These are phyloP conservation scores for Poeciliopsis retropinna DNA, from an alignment of 2,113 vertebrate genomes.

Conservation along the genomic window DNA sequence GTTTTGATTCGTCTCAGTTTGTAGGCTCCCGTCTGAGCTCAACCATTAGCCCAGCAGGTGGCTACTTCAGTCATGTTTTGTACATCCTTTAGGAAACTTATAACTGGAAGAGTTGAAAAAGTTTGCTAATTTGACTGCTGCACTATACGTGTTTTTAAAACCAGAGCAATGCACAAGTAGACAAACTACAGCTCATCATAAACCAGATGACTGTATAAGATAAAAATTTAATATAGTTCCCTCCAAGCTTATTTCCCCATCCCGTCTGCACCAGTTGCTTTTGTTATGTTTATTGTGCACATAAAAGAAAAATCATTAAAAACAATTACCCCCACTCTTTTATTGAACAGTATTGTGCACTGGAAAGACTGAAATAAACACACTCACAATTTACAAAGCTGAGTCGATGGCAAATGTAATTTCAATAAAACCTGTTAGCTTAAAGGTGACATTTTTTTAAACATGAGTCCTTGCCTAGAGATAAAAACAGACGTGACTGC, in stretches of 20 bases:
- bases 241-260: neutral
- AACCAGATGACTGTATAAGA: neutral
- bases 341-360: neutral
- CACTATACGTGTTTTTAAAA: neutral
- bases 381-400: slow-evolving; percentile 5
- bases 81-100: neutral
- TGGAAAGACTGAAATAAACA: slow-evolving; percentile 8
- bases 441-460: neutral
- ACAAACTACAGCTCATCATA: neutral
- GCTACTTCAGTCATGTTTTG: slow-evolving; percentile 44
- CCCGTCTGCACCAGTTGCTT: neutral
- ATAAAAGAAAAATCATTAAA: slow-evolving; percentile 17
- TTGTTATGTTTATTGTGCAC: neutral
- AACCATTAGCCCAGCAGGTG: slow-evolving; percentile 42
- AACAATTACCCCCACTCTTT: neutral
- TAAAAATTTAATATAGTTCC: neutral
- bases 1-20: slow-evolving; percentile 16
- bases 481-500: neutral
- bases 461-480: neutral
- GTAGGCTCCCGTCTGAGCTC: slow-evolving; percentile 35
- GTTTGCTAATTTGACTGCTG: neutral
- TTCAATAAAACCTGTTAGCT: slow-evolving; percentile 6
- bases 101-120: neutral
- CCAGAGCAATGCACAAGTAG: neutral
- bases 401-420: slow-evolving; percentile 27